Percentiles rank a stretch among this genome's conserved stretches.
Conservation (phyloP, 2,797 vertebrate species). For the Propithecus perrieri region DNA sequence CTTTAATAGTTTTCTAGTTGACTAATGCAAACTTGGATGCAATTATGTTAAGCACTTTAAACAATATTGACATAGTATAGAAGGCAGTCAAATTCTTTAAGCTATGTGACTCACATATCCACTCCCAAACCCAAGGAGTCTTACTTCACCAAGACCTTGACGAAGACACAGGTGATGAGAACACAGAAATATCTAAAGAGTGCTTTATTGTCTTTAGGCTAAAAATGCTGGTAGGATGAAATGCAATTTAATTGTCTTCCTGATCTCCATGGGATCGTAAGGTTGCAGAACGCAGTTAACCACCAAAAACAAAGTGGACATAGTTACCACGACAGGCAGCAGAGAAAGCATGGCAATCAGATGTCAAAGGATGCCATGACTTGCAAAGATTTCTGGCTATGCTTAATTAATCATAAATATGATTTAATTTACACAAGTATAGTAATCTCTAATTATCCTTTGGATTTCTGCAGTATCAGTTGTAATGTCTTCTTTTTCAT, state of each 20-base stretch:
- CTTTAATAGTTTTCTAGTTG: not conserved
- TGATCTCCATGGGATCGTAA: not conserved
- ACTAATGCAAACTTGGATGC: not conserved
- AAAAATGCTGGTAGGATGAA: not conserved
- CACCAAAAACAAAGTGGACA: constrained; percentile 41
- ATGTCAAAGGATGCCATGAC: constrained; percentile 1
- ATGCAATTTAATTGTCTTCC: constrained; percentile 22
- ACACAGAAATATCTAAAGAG: not conserved
- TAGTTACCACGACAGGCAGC: not conserved
- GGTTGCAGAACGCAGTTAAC: constrained; percentile 14
- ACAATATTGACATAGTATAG: not conserved
- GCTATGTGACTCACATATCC: not conserved
- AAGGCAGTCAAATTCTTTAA: not conserved
- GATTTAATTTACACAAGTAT: constrained; percentile 40
- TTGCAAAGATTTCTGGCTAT: constrained; percentile 52
- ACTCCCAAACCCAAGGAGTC: not conserved
- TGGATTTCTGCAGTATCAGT: not conserved
- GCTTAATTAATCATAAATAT: constrained; percentile 47
- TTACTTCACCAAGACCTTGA: not conserved
- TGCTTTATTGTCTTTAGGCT: not conserved
- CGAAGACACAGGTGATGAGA: not conserved
- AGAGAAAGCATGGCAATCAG: constrained; percentile 31
- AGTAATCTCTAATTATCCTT: not conserved
- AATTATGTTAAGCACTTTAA: constrained; percentile 4
- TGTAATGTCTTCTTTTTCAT: not conserved